These are phyloP conservation scores for Parascotia fuliginaria DNA, from an alignment of 2,888 invertebrate species.

Conservation along the genomic window DNA sequence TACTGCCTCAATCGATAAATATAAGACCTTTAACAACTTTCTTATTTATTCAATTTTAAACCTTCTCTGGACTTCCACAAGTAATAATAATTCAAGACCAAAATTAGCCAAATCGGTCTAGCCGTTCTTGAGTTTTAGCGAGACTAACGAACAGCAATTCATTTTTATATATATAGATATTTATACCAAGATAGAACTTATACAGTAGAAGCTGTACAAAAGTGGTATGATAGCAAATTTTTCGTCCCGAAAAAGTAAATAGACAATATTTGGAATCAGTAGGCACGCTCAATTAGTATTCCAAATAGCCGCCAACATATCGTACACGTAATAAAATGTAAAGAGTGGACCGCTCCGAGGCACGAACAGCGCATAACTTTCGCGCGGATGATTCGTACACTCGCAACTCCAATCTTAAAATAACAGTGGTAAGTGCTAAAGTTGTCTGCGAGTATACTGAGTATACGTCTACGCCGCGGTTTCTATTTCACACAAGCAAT, in stretches of 20 bases:
- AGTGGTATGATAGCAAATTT: slow-evolving; percentile 27
- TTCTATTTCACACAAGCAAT: slow-evolving; percentile 84
- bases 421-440: slow-evolving; percentile 70
- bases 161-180: too few relatives aligned
- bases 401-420: slow-evolving; percentile 73
- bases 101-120: too few relatives aligned
- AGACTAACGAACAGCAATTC: too few relatives aligned
- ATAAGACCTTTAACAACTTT: too few relatives aligned
- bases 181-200: slow-evolving; percentile 8
- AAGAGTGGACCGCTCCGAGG: slow-evolving; percentile 81
- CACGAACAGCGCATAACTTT: slow-evolving; percentile 83
- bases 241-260: slow-evolving; percentile 55
- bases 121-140: too few relatives aligned
- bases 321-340: slow-evolving; percentile 82
- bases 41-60: too few relatives aligned
- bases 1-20: too few relatives aligned
- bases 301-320: slow-evolving; percentile 83
- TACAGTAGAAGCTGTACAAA: slow-evolving; percentile 37
- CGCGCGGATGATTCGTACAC: slow-evolving; percentile 57
- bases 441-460: slow-evolving; percentile 64
- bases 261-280: slow-evolving; percentile 68
- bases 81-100: too few relatives aligned
- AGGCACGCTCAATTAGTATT: slow-evolving; percentile 81
- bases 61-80: too few relatives aligned
- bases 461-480: slow-evolving; percentile 75